Evolutionary conservation across 2,113 vertebrate species (phyloP).

Genomic region (Empidonax alnorum): DNA sequence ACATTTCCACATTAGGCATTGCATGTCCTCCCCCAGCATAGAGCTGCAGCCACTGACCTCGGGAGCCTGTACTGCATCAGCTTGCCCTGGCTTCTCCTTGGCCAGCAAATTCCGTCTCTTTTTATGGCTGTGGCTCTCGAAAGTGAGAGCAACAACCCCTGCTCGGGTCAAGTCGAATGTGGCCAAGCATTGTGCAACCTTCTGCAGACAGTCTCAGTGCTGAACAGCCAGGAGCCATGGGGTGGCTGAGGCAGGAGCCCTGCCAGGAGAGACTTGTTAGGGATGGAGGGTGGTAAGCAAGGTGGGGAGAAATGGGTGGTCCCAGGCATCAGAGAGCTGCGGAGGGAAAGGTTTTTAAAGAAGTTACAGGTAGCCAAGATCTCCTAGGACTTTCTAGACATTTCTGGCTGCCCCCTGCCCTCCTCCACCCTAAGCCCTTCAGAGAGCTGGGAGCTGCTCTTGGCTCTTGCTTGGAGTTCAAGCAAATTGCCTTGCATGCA

Average conservation of each 20-base stretch:
- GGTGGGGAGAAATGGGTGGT: background rate
- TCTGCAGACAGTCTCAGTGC: background rate
- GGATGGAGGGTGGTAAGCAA: background rate
- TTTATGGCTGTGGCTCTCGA: background rate
- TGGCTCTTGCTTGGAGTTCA: background rate
- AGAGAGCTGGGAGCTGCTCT: background rate
- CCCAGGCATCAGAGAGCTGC: background rate
- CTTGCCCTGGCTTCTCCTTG: background rate
- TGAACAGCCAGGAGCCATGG: background rate
- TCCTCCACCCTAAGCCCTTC: background rate
- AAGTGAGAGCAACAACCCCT: conserved; percentile 7
- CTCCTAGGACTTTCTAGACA: background rate
- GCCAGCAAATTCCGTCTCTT: conserved; percentile 23
- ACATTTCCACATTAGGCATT: conserved; percentile 77
- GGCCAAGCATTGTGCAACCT: conserved; percentile 2
- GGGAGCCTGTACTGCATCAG: conserved; percentile 19
- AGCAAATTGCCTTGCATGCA: background rate
- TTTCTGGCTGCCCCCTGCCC: too few relatives aligned
- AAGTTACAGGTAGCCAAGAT: background rate
- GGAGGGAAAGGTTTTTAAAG: background rate
- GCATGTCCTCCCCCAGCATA: background rate
- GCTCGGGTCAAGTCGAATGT: background rate
- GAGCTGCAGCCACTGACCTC: conserved; percentile 38
- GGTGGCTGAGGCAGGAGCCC: background rate
- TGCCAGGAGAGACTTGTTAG: background rate